Base-by-base conservation (phyloP, 2,113 vertebrate species). In the Symphodus melops region DNA sequence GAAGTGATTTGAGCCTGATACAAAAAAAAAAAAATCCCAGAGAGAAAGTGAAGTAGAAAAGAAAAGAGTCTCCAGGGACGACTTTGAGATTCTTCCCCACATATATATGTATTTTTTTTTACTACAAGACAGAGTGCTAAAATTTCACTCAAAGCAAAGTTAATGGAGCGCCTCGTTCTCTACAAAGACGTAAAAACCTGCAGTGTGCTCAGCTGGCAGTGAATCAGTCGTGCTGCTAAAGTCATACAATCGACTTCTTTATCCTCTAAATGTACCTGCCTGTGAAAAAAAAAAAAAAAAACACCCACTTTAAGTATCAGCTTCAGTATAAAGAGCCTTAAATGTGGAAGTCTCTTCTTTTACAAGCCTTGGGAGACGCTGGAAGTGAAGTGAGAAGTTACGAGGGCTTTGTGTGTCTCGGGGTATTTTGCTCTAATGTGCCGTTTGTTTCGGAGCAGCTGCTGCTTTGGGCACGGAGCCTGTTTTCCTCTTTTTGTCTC, bases 401-500 rank as follows among this genome's bases (percentile, higher is more conserved):
- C 1, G 60, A 81, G 84, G 69, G 69, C 58, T 80, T 64, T 77
- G 65, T 62, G 77, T 68, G 71, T 83, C 82, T 83, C 23, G 4
- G 77, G 69, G 66, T 79, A 73, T 80, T 87, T 81, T 67, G 5
- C 71, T 86, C 59, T 76, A 78, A 88, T 77, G 68, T 79, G 77
- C 73, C 37, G 25, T 73, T 83, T 79, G 82, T 85, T 88, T 88
- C n/a, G 66, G 79, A 88, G 82, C 86, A 85, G 79, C 80, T 88
- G 84, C 86, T 85, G 80, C 75, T 77, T 63, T 79, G 74, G 88
- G 86, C 84, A 60, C 75, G 0, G 56, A 46, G 82, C 73, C 82
- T 75, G 66, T 75, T 73, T 83, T 68, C 58, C 52, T 68, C 58
- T 56, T 73, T 84, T 68, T 80, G 54, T 86, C 81, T 90, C 77